A percentile compares a stretch with the other conserved stretches of the same genome.
phyloP scores from a whole-genome alignment of 2,888 invertebrate species.

The Pachydiplax longipennis region DNA sequence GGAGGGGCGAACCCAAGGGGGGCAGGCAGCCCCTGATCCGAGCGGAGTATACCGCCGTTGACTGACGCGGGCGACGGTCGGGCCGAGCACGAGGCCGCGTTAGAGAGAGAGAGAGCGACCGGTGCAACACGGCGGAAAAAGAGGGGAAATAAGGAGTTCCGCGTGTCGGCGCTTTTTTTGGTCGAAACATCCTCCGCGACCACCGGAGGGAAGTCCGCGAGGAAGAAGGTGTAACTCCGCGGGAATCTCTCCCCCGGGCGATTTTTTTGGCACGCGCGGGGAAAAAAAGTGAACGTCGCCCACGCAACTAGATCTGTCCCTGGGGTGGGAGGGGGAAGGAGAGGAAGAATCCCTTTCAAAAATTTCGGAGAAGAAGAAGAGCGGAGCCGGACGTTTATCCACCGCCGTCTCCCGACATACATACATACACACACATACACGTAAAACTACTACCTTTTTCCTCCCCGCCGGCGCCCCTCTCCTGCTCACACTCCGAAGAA shows the following conservation, averaged over 20 bases:
- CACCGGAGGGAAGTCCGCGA: background rate
- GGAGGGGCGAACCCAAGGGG: background rate
- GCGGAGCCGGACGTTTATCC: background rate
- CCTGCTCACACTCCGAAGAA: background rate
- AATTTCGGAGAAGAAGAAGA: background rate
- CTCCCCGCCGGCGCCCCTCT: background rate
- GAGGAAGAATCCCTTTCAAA: background rate
- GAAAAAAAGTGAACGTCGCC: background rate
- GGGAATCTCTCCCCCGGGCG: background rate
- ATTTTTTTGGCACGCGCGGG: background rate
- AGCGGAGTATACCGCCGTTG: constrained; percentile 38
- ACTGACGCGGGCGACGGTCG: constrained; percentile 41
- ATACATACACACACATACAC: background rate
- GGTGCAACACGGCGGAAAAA: background rate
- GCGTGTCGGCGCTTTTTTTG: background rate
- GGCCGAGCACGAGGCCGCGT: background rate
- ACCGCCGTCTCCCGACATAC: background rate
- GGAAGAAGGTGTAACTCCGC: background rate
- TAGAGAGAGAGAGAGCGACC: background rate
- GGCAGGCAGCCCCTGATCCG: background rate
- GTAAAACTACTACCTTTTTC: background rate
- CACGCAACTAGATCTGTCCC: background rate
- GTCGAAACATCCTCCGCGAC: background rate
- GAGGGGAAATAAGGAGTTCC: background rate
- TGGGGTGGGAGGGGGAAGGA: no score